A percentile compares a stretch with the other conserved stretches of the same genome.
These are phyloP conservation scores for Anneissia japonica DNA, from an alignment of 35 echinoderm and acorn worm genomes.

Conservation along the genomic window DNA sequence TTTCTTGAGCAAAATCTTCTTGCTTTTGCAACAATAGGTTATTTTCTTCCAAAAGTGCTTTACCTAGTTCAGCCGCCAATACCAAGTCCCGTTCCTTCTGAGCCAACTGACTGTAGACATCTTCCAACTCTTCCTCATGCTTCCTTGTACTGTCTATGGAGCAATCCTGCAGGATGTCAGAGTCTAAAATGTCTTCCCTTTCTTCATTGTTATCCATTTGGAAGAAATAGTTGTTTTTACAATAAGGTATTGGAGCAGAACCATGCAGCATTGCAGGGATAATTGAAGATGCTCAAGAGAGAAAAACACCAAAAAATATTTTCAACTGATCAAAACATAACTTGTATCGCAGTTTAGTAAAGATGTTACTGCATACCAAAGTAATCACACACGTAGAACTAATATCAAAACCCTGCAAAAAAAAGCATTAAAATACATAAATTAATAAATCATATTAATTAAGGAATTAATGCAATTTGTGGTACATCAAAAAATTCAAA, in stretches of 20 bases:
- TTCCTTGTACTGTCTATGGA: not conserved
- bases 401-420: not conserved
- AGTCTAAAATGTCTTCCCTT: not conserved
- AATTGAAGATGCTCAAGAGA: too few relatives aligned
- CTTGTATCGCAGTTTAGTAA: too few relatives aligned
- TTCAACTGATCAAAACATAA: too few relatives aligned
- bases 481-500: too few relatives aligned
- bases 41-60: slow-evolving; percentile 44
- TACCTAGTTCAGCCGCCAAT: slow-evolving; percentile 40
- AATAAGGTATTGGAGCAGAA: not conserved
- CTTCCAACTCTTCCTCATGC: slow-evolving; percentile 7
- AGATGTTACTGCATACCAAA: too few relatives aligned
- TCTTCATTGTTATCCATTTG: not conserved
- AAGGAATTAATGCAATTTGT: too few relatives aligned
- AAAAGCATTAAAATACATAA: too few relatives aligned
- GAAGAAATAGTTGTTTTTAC: not conserved
- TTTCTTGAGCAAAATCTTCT: not conserved
- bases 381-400: not conserved
- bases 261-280: not conserved
- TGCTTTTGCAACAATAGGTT: slow-evolving; percentile 33
- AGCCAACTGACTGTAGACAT: slow-evolving; percentile 40
- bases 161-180: not conserved
- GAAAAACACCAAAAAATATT: too few relatives aligned
- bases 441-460: not conserved
- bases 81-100: slow-evolving; percentile 47